Percentiles rank a stretch among this genome's conserved stretches.
These are phyloP conservation scores for Danio kyathit DNA, from an alignment of 2,797 vertebrate species.

Conservation along the genomic window DNA sequence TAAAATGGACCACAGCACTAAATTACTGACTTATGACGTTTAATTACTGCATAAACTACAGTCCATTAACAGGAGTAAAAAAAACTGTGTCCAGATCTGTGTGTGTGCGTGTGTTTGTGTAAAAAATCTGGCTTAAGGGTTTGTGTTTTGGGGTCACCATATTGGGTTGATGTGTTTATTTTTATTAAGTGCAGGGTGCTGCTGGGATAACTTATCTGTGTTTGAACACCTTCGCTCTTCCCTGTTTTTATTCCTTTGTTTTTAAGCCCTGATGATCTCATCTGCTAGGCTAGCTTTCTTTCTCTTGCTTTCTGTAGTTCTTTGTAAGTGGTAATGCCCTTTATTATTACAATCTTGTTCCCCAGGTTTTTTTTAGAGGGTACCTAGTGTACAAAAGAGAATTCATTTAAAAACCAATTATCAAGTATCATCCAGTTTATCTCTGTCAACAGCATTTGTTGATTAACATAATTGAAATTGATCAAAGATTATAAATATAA, in stretches of 20 bases:
- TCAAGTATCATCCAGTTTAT: not conserved
- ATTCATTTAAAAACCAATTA: no score
- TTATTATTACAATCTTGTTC: not conserved
- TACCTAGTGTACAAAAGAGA: no score
- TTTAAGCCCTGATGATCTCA: slow-evolving; percentile 74
- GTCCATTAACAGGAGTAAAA: slow-evolving; percentile 28
- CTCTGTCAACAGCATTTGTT: not conserved
- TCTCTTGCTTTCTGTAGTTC: slow-evolving; percentile 51
- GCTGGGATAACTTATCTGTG: slow-evolving; percentile 50
- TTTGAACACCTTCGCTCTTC: slow-evolving; percentile 56
- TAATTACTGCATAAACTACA: not conserved
- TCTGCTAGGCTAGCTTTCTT: slow-evolving; percentile 69
- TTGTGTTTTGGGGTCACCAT: slow-evolving; percentile 10
- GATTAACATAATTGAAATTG: not conserved
- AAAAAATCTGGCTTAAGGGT: not conserved
- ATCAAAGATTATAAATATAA: no score
- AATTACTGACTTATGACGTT: slow-evolving; percentile 23
- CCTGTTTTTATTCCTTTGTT: slow-evolving; percentile 76
- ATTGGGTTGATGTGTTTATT: slow-evolving; percentile 10
- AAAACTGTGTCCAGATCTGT: slow-evolving; percentile 1
- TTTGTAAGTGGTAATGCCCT: not conserved
- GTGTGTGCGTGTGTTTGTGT: slow-evolving; percentile 6
- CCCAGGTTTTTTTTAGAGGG: no score
- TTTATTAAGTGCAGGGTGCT: slow-evolving; percentile 28
- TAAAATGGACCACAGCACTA: slow-evolving; percentile 26